Evolutionary conservation across 35 echinoderm and acorn worm genomes (phyloP), one percentile per base, ranked within the genome.

Genomic region (Diadema setosum): DNA sequence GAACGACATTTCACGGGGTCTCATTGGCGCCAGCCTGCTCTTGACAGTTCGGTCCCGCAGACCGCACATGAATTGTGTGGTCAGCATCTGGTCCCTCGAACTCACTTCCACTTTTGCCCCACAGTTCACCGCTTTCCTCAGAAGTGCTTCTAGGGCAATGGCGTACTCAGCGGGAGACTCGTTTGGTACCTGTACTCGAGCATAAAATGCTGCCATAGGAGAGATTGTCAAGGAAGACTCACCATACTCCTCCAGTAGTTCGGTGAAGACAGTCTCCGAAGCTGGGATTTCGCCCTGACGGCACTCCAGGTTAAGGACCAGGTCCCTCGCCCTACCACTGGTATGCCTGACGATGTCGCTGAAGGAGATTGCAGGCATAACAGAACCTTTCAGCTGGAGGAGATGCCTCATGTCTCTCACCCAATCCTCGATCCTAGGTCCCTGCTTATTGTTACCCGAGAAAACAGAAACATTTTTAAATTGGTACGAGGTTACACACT

Each of bases 51-150:
- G 43, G 64, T n/a, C n/a, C n/a, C n/a, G n/a, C n/a, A n/a, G n/a
- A n/a, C n/a, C n/a, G n/a, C n/a, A n/a, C n/a, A n/a, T 87, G 25
- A 87, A 87, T 44, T 87, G 85, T 0, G 85, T 73, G 4, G 85
- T 21, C 63, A 87, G 41, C 5, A 46, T 45, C 11, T 20, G 30
- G 30, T 87, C 85, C 8, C 48, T 52, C 9, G n/a, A n/a, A n/a
- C n/a, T 52, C 48, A 11, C 48, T 52, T 9, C n/a, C n/a, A n/a
- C 9, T 52, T n/a, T 52, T n/a, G 9, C 9, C 48, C 48, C n/a
- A 9, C 48, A 11, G 48, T 9, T 52, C 48, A 52, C 48, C n/a
- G n/a, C 48, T n/a, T n/a, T 9, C n/a, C 48, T 9, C 48, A 52
- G n/a, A 52, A 52, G 48, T 16, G 85, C 85, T 76, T 87, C 27